These are phyloP conservation scores for Proterorhinus semilunaris DNA, from an alignment of 2,113 vertebrate genomes.

Conservation along the genomic window DNA sequence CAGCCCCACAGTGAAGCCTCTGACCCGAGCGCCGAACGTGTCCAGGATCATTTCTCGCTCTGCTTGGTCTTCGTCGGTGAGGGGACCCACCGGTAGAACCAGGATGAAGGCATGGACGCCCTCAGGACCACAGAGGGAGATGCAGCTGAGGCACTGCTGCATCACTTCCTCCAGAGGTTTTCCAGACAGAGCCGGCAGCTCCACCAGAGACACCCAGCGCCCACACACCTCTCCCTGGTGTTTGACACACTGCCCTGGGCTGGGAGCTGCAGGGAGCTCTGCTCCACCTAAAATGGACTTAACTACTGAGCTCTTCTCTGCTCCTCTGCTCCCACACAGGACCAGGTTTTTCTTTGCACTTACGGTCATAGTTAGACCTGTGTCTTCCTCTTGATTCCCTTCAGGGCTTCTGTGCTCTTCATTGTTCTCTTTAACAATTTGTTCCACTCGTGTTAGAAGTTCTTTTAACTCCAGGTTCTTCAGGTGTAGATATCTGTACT, in stretches of 20 bases:
- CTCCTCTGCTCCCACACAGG: constrained; percentile 28
- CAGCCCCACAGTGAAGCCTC: constrained; percentile 33
- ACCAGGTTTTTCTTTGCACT: constrained; percentile 17
- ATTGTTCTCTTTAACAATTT: constrained; percentile 1
- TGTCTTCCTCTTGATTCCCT: neutral
- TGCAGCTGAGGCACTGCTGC: constrained; percentile 5
- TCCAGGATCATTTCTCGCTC: constrained; percentile 39
- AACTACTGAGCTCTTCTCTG: constrained; percentile 21
- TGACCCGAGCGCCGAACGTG: constrained; percentile 9
- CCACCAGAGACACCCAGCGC: constrained; percentile 28
- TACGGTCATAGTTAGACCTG: neutral
- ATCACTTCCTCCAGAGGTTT: constrained; percentile 10
- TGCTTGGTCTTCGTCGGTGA: constrained; percentile 32
- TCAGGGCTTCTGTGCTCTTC: neutral
- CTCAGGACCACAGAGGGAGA: constrained; percentile 31
- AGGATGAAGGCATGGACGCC: constrained; percentile 20
- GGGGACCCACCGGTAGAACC: constrained; percentile 10
- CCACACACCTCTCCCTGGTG: constrained; percentile 32
- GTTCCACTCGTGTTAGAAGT: constrained; percentile 1
- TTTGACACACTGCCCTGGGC: constrained; percentile 13
- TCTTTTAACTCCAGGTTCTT: neutral
- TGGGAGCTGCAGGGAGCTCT: neutral
- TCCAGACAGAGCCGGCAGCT: constrained; percentile 40
- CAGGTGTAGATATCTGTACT: neutral
- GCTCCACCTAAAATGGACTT: constrained; percentile 11